A percentile compares a stretch with the other conserved stretches of the same genome.
phyloP scores from a whole-genome alignment of 2,113 vertebrate species.

The Phocoena phocoena region DNA sequence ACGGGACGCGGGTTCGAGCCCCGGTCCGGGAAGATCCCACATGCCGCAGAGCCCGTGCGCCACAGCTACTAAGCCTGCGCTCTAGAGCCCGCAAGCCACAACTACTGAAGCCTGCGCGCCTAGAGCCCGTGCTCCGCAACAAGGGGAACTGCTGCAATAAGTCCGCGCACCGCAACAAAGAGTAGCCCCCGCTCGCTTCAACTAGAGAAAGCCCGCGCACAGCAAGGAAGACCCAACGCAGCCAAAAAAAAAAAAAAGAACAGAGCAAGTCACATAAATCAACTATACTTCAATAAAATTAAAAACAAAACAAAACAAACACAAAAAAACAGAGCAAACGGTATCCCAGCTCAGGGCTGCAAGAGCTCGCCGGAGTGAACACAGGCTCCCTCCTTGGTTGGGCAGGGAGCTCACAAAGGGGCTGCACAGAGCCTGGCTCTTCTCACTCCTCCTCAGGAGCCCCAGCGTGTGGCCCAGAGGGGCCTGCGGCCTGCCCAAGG shows the following conservation, averaged over 20 bases:
- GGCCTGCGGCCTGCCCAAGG: neutral
- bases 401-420: neutral
- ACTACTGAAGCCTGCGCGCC: neutral
- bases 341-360: neutral
- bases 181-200: neutral
- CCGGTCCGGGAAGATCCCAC: neutral
- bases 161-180: neutral
- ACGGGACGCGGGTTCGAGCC: neutral
- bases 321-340: neutral
- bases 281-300: no score
- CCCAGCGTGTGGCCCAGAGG: neutral
- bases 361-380: neutral
- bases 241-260: neutral
- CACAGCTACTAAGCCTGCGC: accelerated
- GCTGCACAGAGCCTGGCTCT: neutral
- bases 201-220: neutral
- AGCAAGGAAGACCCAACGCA: neutral
- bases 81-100: no score
- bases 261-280: neutral
- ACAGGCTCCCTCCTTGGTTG: neutral
- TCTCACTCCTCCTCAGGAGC: neutral
- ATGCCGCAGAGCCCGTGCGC: neutral
- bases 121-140: neutral
- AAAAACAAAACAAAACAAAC: no score
- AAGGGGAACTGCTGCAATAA: neutral